These are phyloP conservation scores for Dynastes grantii DNA, from an alignment of 2,888 invertebrate genomes.

Conservation along the genomic window DNA sequence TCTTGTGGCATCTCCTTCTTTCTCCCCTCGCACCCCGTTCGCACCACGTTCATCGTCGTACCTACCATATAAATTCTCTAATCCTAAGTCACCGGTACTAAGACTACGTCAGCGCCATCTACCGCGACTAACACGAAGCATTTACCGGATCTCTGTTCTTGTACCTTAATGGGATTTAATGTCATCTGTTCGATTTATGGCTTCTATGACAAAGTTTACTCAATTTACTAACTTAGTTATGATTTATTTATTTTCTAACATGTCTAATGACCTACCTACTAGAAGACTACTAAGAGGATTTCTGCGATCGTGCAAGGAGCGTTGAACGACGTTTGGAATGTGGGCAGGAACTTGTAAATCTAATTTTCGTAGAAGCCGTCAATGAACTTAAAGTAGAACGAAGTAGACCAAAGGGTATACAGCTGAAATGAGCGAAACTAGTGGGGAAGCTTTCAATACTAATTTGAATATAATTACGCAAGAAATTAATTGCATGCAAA, in stretches of 20 bases:
- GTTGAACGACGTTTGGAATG: slow-evolving; percentile 32
- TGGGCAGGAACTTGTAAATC: slow-evolving; percentile 37
- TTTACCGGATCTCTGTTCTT: slow-evolving; percentile 64
- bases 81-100: slow-evolving; percentile 64
- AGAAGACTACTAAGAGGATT: slow-evolving; percentile 33
- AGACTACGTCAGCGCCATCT: slow-evolving; percentile 53
- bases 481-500: slow-evolving; percentile 27
- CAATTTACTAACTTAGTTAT: slow-evolving; percentile 59
- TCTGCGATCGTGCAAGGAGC: slow-evolving; percentile 22
- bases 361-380: slow-evolving; percentile 27
- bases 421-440: slow-evolving; percentile 13
- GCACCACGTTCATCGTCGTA: slow-evolving; percentile 26
- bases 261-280: slow-evolving; percentile 39
- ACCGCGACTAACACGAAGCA: slow-evolving; percentile 35
- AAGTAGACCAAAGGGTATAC: slow-evolving; percentile 14
- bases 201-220: slow-evolving; percentile 63
- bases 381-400: slow-evolving; percentile 14
- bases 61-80: slow-evolving; percentile 63
- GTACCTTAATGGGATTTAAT: slow-evolving; percentile 65
- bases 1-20: slow-evolving; percentile 56
- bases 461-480: slow-evolving; percentile 29
- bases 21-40: neutral
- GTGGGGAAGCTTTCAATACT: slow-evolving; percentile 20
- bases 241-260: slow-evolving; percentile 56
- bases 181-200: slow-evolving; percentile 65